These are phyloP conservation scores for Eutolmus rufibarbis DNA, from an alignment of 2,888 invertebrate species.

Conservation along the genomic window DNA sequence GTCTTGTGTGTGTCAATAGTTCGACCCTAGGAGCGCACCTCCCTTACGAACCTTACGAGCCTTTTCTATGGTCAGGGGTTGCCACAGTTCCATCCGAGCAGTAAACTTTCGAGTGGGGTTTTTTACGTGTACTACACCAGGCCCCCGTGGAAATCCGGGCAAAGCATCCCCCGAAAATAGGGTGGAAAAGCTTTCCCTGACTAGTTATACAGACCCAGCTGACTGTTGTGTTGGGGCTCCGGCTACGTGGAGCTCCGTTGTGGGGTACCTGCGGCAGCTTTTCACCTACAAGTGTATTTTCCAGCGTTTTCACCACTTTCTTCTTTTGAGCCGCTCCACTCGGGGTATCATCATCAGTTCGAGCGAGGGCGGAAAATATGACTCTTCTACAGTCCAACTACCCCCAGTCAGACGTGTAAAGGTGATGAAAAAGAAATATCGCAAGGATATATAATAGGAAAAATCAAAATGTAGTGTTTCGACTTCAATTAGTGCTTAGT, in stretches of 20 bases:
- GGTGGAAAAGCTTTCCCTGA: background rate
- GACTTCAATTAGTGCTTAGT: slow-evolving; percentile 41
- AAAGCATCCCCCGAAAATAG: background rate
- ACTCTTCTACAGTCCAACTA: slow-evolving; percentile 24
- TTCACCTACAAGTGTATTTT: slow-evolving; percentile 20
- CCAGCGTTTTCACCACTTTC: slow-evolving; percentile 12
- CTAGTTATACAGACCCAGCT: background rate
- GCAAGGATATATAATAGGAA: background rate
- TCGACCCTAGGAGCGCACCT: background rate
- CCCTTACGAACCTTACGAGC: background rate
- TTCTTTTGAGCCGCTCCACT: background rate
- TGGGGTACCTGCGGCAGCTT: background rate
- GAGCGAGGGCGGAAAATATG: slow-evolving; percentile 30
- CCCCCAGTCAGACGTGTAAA: background rate
- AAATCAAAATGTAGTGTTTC: background rate
- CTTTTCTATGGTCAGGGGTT: background rate
- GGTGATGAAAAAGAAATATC: background rate
- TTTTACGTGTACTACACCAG: background rate
- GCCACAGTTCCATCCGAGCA: background rate
- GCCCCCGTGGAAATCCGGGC: background rate
- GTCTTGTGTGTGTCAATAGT: background rate
- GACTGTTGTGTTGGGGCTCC: background rate
- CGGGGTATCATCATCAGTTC: background rate
- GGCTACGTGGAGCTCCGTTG: background rate
- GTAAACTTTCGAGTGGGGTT: slow-evolving; percentile 2